These are phyloP conservation scores for Hetaerina americana DNA, from an alignment of 1,140 invertebrate genomes.

Conservation along the genomic window DNA sequence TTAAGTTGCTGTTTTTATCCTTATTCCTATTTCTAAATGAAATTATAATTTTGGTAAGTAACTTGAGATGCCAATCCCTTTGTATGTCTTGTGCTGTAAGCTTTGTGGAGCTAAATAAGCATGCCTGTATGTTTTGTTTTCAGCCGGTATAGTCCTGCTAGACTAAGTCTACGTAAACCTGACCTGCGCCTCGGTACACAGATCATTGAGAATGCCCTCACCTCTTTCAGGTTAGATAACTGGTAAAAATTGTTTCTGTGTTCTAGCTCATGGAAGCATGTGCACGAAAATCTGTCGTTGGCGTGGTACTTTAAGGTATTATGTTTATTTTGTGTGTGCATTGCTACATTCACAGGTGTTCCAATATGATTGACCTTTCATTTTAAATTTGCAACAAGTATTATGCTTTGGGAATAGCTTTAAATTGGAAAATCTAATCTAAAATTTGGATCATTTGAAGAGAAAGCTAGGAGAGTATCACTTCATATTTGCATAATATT, in stretches of 20 bases:
- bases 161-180: constrained; percentile 59
- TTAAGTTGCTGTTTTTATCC: too few relatives aligned
- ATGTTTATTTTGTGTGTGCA: too few relatives aligned
- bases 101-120: constrained; percentile 13
- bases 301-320: too few relatives aligned
- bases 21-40: constrained; percentile 1
- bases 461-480: too few relatives aligned
- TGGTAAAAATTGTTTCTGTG: background rate
- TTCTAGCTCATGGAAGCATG: background rate
- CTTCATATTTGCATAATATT: too few relatives aligned
- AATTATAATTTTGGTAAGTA: constrained; percentile 6
- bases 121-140: constrained; percentile 25
- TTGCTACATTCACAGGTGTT: too few relatives aligned
- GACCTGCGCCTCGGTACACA: constrained; percentile 54
- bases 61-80: background rate
- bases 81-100: constrained; percentile 8
- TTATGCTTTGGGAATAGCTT: too few relatives aligned
- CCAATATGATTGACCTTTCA: too few relatives aligned
- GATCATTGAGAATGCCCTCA: constrained; percentile 53
- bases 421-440: too few relatives aligned
- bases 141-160: constrained; percentile 65
- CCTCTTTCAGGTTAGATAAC: constrained; percentile 53
- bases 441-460: too few relatives aligned
- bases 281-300: too few relatives aligned
- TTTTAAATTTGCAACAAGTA: too few relatives aligned